Evolutionary conservation across 2,888 invertebrate species (phyloP).

Genomic region (Lissonota sp.): DNA sequence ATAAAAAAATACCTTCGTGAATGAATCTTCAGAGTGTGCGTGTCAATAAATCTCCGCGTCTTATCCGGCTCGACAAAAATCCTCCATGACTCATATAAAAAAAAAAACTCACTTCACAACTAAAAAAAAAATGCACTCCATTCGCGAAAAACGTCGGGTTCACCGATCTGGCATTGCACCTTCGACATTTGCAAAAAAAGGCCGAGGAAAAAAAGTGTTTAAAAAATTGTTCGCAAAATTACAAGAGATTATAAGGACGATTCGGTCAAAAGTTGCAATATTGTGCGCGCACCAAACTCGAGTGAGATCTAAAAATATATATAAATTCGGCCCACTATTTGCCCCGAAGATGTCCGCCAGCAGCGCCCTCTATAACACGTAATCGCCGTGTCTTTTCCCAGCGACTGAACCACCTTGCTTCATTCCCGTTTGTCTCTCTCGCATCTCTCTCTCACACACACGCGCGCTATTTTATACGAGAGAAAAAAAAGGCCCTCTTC

Average conservation of each 20-base stretch:
- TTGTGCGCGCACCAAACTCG: constrained; percentile 13
- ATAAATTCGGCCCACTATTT: not conserved
- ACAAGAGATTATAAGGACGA: not conserved
- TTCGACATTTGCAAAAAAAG: not conserved
- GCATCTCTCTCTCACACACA: constrained; percentile 36
- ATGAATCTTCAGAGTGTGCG: not conserved
- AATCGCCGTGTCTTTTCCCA: constrained; percentile 14
- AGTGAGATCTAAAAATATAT: constrained; percentile 9
- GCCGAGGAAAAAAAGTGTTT: no score
- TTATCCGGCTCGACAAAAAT: constrained; percentile 10
- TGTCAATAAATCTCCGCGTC: not conserved
- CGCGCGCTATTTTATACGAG: not conserved
- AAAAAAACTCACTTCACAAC: constrained; percentile 2
- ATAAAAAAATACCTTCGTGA: constrained; percentile 15
- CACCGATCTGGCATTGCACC: not conserved
- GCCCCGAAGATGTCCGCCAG: constrained; percentile 48
- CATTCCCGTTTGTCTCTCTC: constrained; percentile 1
- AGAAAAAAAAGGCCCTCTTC: not conserved
- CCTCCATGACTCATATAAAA: not conserved
- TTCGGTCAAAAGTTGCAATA: constrained; percentile 20
- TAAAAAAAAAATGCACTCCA: not conserved
- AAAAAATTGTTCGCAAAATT: not conserved
- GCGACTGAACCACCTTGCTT: not conserved
- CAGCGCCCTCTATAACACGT: constrained; percentile 47
- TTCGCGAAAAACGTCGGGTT: not conserved